Base-by-base conservation (phyloP, 1,140 invertebrate species). In the Papilio dardanus region DNA sequence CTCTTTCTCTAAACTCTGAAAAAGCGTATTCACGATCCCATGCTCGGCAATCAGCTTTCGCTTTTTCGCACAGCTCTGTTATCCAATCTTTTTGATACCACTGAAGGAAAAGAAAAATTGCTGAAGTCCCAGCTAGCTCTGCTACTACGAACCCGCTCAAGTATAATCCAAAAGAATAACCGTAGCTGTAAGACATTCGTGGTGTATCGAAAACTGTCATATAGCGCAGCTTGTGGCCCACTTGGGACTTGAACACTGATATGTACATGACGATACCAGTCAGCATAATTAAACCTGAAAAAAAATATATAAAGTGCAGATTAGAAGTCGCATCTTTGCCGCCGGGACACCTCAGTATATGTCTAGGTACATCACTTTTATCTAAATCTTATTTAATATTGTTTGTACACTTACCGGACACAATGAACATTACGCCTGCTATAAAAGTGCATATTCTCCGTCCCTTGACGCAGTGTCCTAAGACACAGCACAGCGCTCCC, bases 251-350 rank as follows among this genome's bases (percentile, higher is more conserved):
- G 85, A 98, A 97, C 71, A 98, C 96, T 12, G 97, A 98, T 94
- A 98, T 98, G 95, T 98, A 98, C 94, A 98, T 97, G 79, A 98
- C 97, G 85, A 98, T 95, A 24, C 97, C 97, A 74, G 97, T 96
- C 73, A 98, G 95, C 96, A 98, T 97, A 71, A 98, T 94, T 42
- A 98, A 93, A 86, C 97, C 97, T 98, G 92, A 21, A 94, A 79
- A 80, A 82, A 74, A 76, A 73, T n/a, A n/a, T n/a, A 65, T n/a
- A 62, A 71, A 68, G 33, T 69, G n/a, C 14, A 14, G 12, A 4
- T 66, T 50, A 54, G 21, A 37, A 31, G 33, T 42, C 6, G 76
- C 24, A n/a, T 42, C 54, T 69, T 66, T 50, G 40, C 68, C 69
- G 37, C 6, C 35, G 24, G 6, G 7, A 30, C n/a, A 19, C 6